These are phyloP conservation scores for Nothobranchius kuhntae DNA, from an alignment of 2,113 vertebrate genomes.

Conservation along the genomic window DNA sequence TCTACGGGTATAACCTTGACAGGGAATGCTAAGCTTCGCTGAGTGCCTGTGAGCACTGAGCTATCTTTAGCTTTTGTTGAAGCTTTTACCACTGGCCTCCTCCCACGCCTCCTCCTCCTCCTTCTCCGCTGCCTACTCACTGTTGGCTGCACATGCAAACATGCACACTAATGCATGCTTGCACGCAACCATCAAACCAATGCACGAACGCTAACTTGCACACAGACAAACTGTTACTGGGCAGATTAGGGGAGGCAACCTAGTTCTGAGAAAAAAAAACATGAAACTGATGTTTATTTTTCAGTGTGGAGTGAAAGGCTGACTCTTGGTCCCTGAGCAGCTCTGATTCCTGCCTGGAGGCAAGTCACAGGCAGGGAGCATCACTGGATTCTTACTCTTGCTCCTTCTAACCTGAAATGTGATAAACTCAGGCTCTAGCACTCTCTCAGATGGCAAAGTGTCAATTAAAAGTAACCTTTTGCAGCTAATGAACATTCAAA, in stretches of 20 bases:
- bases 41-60: slow-evolving; percentile 71
- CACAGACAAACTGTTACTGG: slow-evolving; percentile 74
- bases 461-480: slow-evolving; percentile 8
- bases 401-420: slow-evolving; percentile 15
- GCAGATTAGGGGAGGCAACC: slow-evolving; percentile 74
- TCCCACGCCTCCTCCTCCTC: slow-evolving; percentile 57
- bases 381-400: slow-evolving; percentile 25
- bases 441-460: slow-evolving; percentile 15
- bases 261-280: slow-evolving; percentile 65
- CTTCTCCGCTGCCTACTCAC: slow-evolving; percentile 57
- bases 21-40: slow-evolving; percentile 62
- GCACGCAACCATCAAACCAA: slow-evolving; percentile 38
- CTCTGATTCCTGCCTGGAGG: slow-evolving; percentile 60
- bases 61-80: slow-evolving; percentile 81
- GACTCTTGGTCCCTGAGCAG: slow-evolving; percentile 49
- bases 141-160: slow-evolving; percentile 72
- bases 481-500: not conserved
- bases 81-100: slow-evolving; percentile 70
- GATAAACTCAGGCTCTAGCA: slow-evolving; percentile 22
- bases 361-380: slow-evolving; percentile 32
- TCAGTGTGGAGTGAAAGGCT: slow-evolving; percentile 50
- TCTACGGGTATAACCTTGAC: slow-evolving; percentile 71
- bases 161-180: slow-evolving; percentile 66
- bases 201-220: slow-evolving; percentile 42
- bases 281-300: slow-evolving; percentile 61